Evolutionary conservation across 1,140 invertebrate genomes (phyloP).

Genomic region (Vanessa tameamea): DNA sequence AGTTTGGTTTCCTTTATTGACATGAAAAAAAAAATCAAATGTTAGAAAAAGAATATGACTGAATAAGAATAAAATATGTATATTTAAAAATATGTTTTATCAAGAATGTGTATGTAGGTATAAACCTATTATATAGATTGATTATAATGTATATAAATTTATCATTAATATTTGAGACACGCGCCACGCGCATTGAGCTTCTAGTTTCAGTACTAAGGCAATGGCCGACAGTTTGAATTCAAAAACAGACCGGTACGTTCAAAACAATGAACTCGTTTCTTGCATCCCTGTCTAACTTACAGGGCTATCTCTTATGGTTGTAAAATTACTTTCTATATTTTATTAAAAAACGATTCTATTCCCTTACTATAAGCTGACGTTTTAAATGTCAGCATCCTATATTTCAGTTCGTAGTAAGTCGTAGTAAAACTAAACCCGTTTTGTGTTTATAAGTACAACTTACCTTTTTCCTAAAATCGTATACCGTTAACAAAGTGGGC

Average conservation of each 20-base stretch:
- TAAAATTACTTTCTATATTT: background rate
- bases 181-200: background rate
- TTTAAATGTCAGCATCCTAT: constrained; percentile 23
- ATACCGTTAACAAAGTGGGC: constrained; percentile 63
- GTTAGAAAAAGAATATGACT: no score
- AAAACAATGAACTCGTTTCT: constrained; percentile 32
- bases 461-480: constrained; percentile 53
- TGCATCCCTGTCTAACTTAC: constrained; percentile 17
- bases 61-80: no score
- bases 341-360: constrained; percentile 10
- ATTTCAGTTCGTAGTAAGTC: constrained; percentile 67
- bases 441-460: constrained; percentile 62
- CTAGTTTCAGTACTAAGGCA: background rate
- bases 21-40: no score
- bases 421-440: constrained; percentile 75
- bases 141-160: background rate
- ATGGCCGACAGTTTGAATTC: constrained; percentile 24
- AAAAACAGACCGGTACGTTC: constrained; percentile 32
- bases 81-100: background rate
- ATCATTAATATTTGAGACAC: constrained; percentile 8
- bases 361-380: constrained; percentile 13
- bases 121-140: background rate
- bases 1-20: no score
- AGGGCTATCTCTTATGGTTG: constrained; percentile 8
- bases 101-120: background rate